Evolutionary conservation across 1,140 invertebrate species (phyloP).

Genomic region (Subanguina moxae): DNA sequence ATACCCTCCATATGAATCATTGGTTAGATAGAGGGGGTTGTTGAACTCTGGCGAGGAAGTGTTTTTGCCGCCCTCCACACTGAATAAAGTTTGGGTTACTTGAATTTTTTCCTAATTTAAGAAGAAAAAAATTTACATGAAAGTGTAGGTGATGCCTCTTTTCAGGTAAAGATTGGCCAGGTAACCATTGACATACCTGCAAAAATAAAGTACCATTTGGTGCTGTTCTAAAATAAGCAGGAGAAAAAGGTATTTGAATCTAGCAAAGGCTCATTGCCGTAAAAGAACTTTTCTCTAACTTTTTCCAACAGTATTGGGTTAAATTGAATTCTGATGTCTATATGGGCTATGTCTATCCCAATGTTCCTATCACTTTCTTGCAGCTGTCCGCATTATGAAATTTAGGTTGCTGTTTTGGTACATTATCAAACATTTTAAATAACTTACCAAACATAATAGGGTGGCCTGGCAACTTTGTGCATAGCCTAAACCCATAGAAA

Average conservation of each 20-base stretch:
- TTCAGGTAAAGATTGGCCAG: slow-evolving; percentile 86
- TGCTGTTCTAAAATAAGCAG: no score
- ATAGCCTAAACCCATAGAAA: slow-evolving; percentile 28
- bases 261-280: no score
- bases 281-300: no score
- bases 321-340: no score
- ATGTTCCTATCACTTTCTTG: no score
- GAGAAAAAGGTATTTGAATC: no score
- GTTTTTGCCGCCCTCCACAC: slow-evolving; percentile 79
- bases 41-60: slow-evolving; percentile 74
- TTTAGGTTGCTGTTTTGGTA: no score
- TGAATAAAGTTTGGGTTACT: slow-evolving; percentile 64
- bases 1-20: slow-evolving; percentile 83
- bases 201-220: slow-evolving; percentile 65
- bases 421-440: slow-evolving; percentile 65
- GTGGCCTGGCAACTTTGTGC: slow-evolving; percentile 15
- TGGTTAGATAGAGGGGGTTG: slow-evolving; percentile 91
- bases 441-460: slow-evolving; percentile 65
- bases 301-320: no score
- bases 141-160: slow-evolving; percentile 76
- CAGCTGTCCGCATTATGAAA: no score
- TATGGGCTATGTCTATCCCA: no score
- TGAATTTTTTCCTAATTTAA: no score
- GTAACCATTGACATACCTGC: slow-evolving; percentile 91
- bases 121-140: slow-evolving; percentile 57